A percentile compares a stretch with the other conserved stretches of the same genome.
phyloP scores from a whole-genome alignment of 1,140 invertebrate species.

The Octopus sinensis region DNA sequence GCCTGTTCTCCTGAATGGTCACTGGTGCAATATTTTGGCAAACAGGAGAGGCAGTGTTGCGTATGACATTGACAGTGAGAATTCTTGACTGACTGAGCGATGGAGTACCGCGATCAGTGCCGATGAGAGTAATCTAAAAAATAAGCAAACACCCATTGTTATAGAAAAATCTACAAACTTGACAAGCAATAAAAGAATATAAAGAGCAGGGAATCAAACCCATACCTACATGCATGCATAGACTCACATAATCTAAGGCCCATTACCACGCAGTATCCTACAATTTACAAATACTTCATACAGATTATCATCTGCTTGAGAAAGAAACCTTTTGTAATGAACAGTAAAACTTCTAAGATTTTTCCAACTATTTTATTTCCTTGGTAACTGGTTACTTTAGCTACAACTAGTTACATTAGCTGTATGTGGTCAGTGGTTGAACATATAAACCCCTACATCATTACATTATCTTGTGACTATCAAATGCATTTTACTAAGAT shows the following conservation, averaged over 20 bases:
- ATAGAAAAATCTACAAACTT: not conserved
- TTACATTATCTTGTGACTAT: no score
- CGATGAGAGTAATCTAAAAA: conserved; percentile 72
- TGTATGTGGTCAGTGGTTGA: no score
- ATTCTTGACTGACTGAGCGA: conserved; percentile 81
- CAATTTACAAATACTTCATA: not conserved
- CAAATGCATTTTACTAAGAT: no score
- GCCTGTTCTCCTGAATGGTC: conserved; percentile 24
- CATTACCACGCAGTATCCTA: not conserved
- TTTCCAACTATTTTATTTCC: no score
- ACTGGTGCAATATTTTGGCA: conserved; percentile 16
- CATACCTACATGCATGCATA: not conserved
- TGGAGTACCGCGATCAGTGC: conserved; percentile 83
- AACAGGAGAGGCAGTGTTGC: conserved; percentile 33
- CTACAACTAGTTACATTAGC: no score
- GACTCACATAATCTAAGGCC: not conserved
- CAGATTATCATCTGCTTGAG: no score
- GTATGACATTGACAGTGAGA: conserved; percentile 63
- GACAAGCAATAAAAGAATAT: not conserved
- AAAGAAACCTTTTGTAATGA: no score
- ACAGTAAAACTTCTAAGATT: no score
- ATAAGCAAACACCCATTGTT: not conserved
- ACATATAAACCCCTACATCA: no score
- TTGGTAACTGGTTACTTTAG: no score
- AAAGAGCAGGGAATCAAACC: not conserved